Conservation (phyloP, 2,113 vertebrate species). For the Lamprotornis superbus region DNA sequence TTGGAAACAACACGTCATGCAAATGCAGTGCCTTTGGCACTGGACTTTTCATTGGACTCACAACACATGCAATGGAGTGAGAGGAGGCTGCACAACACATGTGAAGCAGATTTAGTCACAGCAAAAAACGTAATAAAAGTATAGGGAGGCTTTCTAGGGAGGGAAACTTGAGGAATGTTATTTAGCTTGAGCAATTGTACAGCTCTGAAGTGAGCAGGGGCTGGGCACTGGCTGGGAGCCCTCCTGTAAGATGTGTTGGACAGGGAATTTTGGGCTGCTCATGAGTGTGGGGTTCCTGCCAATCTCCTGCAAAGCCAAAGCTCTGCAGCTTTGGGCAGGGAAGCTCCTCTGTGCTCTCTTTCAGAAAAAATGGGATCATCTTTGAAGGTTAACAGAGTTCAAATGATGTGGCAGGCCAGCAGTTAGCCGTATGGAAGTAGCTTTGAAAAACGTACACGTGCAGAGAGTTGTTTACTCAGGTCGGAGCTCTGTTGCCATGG, state of each 20-base stretch:
- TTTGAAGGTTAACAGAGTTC: constrained; percentile 33
- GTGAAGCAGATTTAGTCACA: background rate
- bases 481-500: background rate
- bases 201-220: background rate
- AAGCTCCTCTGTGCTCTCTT: background rate
- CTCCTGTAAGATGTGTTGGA: background rate
- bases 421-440: background rate
- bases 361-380: background rate
- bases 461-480: background rate
- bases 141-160: background rate
- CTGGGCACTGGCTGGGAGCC: background rate
- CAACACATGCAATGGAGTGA: background rate
- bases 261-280: background rate
- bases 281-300: background rate
- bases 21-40: background rate
- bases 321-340: background rate
- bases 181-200: background rate
- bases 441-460: background rate
- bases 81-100: background rate
- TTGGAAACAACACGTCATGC: background rate
- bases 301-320: background rate
- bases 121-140: background rate
- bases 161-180: background rate
- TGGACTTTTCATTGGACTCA: background rate
- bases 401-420: background rate